Conservation (phyloP, 1,140 invertebrate species). For the Paraescarpia echinospica region DNA sequence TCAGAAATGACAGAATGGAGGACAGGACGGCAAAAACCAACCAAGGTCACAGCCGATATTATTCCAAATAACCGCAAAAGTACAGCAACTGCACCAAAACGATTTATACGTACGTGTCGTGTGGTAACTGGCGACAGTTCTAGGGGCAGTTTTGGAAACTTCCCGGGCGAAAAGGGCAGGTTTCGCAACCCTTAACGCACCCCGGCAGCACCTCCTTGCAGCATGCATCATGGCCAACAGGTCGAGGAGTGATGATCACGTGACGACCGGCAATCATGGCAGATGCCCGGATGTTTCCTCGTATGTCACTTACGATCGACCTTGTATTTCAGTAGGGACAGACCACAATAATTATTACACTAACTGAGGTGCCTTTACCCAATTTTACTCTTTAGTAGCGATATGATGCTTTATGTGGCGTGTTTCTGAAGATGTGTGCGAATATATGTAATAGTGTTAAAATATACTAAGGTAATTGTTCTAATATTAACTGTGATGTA, state of each 20-base stretch:
- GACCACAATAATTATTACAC: background rate
- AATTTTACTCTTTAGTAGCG: background rate
- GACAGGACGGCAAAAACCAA: background rate
- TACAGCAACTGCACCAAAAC: background rate
- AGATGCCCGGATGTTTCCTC: background rate
- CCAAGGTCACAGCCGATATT: background rate
- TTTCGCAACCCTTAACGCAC: slow-evolving; percentile 66
- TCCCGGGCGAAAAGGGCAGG: slow-evolving; percentile 59
- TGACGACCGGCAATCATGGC: slow-evolving; percentile 7
- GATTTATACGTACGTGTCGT: slow-evolving; percentile 64
- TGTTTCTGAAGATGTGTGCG: background rate
- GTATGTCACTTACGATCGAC: background rate
- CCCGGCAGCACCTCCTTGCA: slow-evolving; percentile 65
- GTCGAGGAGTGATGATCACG: slow-evolving; percentile 7
- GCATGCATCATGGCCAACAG: slow-evolving; percentile 68
- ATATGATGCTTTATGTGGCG: background rate
- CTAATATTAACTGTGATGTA: background rate
- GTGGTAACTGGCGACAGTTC: slow-evolving; percentile 61
- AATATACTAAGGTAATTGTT: background rate
- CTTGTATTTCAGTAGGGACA: background rate
- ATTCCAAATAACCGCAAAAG: slow-evolving; percentile 6
- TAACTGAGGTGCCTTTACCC: background rate
- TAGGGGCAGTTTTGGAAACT: slow-evolving; percentile 63
- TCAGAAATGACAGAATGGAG: slow-evolving; percentile 1
- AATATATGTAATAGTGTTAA: too few relatives aligned